Conservation (phyloP, 2,797 vertebrate species). For the Lepilemur septentrionalis region DNA sequence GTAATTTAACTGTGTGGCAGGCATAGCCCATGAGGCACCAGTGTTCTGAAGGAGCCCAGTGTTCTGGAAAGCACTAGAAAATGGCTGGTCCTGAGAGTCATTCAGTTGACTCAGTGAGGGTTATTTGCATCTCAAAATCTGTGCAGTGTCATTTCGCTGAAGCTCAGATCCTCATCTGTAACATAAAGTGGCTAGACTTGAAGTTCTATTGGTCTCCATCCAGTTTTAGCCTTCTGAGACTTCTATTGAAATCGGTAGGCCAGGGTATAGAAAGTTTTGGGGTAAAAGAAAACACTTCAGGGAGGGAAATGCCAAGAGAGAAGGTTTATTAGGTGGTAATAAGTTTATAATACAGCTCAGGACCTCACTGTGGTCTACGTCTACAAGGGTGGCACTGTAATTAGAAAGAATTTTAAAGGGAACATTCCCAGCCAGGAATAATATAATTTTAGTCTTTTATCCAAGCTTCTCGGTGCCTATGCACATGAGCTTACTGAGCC, state of each 20-base stretch:
- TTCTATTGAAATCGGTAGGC: background rate
- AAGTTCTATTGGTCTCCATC: background rate
- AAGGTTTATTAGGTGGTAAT: slow-evolving; percentile 74
- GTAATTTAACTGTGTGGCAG: background rate
- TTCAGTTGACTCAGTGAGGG: background rate
- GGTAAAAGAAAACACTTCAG: slow-evolving; percentile 52
- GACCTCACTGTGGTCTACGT: slow-evolving; percentile 70
- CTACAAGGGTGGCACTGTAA: slow-evolving; percentile 80
- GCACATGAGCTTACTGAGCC: slow-evolving; percentile 48
- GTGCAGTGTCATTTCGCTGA: background rate
- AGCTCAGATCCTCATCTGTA: background rate
- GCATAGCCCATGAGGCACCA: background rate
- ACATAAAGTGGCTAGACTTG: background rate
- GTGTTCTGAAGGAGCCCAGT: background rate
- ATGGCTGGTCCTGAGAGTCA: background rate
- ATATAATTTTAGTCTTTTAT: slow-evolving; percentile 77
- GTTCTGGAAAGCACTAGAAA: background rate
- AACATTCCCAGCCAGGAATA: slow-evolving; percentile 80
- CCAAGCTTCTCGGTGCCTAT: slow-evolving; percentile 60
- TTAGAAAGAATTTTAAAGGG: slow-evolving; percentile 79
- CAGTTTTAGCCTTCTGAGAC: background rate
- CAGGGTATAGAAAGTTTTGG: background rate
- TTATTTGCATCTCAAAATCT: background rate
- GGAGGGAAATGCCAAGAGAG: slow-evolving; percentile 56
- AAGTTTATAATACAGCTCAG: slow-evolving; percentile 62